Conservation (phyloP, 2,113 vertebrate species). For the Amphiprion percula region DNA sequence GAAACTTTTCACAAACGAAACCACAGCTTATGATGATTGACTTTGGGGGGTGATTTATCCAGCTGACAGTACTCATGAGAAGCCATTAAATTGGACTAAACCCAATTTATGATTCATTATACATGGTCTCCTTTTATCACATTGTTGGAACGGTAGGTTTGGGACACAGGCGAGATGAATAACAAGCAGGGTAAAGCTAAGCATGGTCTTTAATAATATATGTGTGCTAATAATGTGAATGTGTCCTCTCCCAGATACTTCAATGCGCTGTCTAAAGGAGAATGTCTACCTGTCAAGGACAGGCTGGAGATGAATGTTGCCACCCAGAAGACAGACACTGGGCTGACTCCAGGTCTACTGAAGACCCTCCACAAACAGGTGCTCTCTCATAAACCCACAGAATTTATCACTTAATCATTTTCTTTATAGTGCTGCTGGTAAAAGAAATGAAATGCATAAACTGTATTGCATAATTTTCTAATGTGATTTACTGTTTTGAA, state of each 20-base stretch:
- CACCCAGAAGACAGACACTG: slow-evolving; percentile 82
- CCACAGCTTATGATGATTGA: background rate
- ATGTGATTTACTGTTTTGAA: background rate
- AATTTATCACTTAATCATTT: background rate
- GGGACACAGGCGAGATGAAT: background rate
- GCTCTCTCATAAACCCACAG: slow-evolving; percentile 1
- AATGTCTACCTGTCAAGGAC: slow-evolving; percentile 90
- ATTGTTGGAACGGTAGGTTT: slow-evolving; percentile 11
- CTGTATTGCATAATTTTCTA: background rate
- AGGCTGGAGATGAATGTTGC: slow-evolving; percentile 85
- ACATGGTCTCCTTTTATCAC: background rate
- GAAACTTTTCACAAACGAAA: slow-evolving; percentile 16
- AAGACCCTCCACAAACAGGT: slow-evolving; percentile 93
- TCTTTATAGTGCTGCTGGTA: no score
- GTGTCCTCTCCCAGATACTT: slow-evolving; percentile 88
- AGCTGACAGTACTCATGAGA: background rate
- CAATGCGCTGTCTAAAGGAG: slow-evolving; percentile 87
- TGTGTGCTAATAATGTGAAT: slow-evolving; percentile 12
- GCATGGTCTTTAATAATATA: slow-evolving; percentile 1
- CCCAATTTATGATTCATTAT: background rate
- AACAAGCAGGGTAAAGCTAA: background rate
- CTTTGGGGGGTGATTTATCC: background rate
- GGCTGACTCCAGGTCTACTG: slow-evolving; percentile 90
- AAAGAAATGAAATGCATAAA: no score
- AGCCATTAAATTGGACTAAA: background rate